Evolutionary conservation across 1,140 invertebrate genomes (phyloP), one percentile per base, ranked within the genome.

Genomic region (Hestina assimilis): DNA sequence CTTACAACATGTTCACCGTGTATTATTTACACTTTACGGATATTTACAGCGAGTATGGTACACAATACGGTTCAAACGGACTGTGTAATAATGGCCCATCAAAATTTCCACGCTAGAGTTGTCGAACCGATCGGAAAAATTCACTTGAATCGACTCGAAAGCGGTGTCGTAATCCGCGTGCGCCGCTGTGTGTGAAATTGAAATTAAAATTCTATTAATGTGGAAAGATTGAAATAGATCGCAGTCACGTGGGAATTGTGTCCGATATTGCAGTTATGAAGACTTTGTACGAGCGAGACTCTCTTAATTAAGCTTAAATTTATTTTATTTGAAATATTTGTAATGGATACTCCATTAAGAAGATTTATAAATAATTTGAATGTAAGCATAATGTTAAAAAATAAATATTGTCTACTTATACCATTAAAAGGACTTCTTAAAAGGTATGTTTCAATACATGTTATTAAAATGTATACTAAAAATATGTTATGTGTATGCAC

Each of bases 141-240:
- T 76, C 75, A 71, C 58, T 72, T 66, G 60, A 64, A 50, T 70
- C 72, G 60, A 67, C 62, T 67, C 62, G 59, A 53, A 57, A 70
- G 48, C 67, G 52, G 63, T 69, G 64, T 72, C 64, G 75, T 83
- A 84, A 84, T 81, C 77, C 72, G 66, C 63, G 66, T 51, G 61
- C 63, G 62, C 70, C 52, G 63, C 66, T 73, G 65, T 75, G 69
- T 82, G 78, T 83, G 75, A 84, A 84, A 84, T 80, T 80, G 76
- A 76, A 83, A 81, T 81, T 81, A 81, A 81, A 83, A 83, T 75
- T 78, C 68, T 79, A 81, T 76, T 80, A 80, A 75, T 75, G 62
- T 64, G 64, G 69, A 73, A 77, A 71, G 63, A 72, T 67, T 71
- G 61, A 61, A 76, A 77, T 71, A 74, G 57, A 69, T 64, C 57